Base-by-base conservation (phyloP, 30 jellyfish, hydroid and myxozoan genomes). In the Catostylus mosaicus region DNA sequence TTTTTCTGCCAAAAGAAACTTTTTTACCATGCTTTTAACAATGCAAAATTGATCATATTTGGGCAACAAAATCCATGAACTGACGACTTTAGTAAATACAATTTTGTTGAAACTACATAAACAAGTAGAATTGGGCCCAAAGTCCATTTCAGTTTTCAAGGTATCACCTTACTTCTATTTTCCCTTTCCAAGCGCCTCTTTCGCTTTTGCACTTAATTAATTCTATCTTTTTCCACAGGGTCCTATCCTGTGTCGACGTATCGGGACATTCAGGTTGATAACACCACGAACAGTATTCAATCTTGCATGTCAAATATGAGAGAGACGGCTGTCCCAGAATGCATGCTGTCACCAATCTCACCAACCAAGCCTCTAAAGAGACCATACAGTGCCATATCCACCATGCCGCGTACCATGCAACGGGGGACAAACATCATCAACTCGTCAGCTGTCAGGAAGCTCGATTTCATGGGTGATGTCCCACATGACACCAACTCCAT, bases 301-400 rank as follows among this genome's bases (percentile, higher is more conserved):
- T 31, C 82, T 20, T 66, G 80, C 33, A 22, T 79, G 54, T 45
- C 89, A 40, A 79, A 56, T 62, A 65, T 79, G 82, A 77, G 82
- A 22, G 82, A 62, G 69, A 66, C 89, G 30, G 83, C 37, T 29
- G 87, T 76, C 16, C 95, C 95, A 64, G 95, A 85, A 22, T 85
- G 95, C 79, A 85, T 85, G 85, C 84, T 85, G 7, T 74, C 89
- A 60, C 95, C 95, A 6, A 71, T 85, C 3, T 85, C 95, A 1
- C 95, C 95, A 27, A 52, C 95, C 27, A 85, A 85, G 79, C 78
- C 95, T 0, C 67, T 85, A 62, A 85, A 85, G 54, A 52, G 95
- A 46, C 77, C 95, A 30, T 76, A 85, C 89, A 52, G 74, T 47
- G 79, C 84, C 36, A 83, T 83, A 29, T 67, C 88, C 31, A 47